These are phyloP conservation scores for Leuciscus waleckii DNA, from an alignment of 2,797 vertebrate genomes.

Conservation along the genomic window DNA sequence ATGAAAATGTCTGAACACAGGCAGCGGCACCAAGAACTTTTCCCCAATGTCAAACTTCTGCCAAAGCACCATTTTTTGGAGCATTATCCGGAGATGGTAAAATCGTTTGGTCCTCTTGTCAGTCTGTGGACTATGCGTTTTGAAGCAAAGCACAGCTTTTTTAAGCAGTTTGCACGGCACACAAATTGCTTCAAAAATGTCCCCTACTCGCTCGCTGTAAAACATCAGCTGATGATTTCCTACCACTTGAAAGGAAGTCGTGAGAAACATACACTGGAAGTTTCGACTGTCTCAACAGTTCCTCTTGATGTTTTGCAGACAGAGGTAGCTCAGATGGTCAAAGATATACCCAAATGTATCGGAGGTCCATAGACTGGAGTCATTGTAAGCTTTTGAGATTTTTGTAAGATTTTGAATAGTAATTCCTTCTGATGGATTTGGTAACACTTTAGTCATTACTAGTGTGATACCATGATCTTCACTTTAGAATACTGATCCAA, in stretches of 20 bases:
- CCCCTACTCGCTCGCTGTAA: not conserved
- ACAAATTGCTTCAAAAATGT: slow-evolving; percentile 39
- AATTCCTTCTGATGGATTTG: no score
- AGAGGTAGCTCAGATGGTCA: slow-evolving; percentile 14
- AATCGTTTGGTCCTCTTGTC: not conserved
- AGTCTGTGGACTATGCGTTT: not conserved
- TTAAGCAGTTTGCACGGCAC: not conserved
- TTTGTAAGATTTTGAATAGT: no score
- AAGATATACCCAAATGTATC: slow-evolving; percentile 19
- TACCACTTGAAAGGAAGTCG: slow-evolving; percentile 21
- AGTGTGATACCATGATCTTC: no score
- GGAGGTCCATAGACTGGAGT: not conserved
- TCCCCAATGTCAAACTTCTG: not conserved
- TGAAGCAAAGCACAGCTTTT: not conserved
- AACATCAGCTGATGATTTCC: slow-evolving; percentile 32
- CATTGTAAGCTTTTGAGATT: no score
- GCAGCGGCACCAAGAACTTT: not conserved
- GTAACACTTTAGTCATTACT: no score
- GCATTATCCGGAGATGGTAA: not conserved
- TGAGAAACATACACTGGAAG: not conserved
- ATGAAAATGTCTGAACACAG: slow-evolving; percentile 17
- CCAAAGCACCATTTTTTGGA: not conserved
- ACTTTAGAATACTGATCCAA: no score
- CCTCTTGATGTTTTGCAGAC: slow-evolving; percentile 34
- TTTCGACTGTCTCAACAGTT: slow-evolving; percentile 15